Evolutionary conservation across 2,113 vertebrate species (phyloP), one percentile per base, ranked within the genome.

Genomic region (Xerus inauris): DNA sequence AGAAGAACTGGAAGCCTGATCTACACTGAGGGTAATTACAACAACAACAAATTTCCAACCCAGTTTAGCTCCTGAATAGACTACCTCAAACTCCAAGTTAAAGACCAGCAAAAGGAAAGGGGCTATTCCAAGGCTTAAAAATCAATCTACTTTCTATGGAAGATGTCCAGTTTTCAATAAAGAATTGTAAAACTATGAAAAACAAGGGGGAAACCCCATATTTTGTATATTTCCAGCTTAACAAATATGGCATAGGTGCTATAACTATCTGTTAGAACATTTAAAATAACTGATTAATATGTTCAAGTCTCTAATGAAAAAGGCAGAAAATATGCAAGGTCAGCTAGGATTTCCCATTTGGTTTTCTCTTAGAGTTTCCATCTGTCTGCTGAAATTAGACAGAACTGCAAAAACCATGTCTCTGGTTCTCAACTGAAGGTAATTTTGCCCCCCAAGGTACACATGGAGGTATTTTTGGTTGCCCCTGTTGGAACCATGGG

Each of bases 21-120:
- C 40, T 72, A 24, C 80, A 64, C 8, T 80, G 38, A 65, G 64
- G 62, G 65, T 16, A 64, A 51, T 59, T 35, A 59, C 2, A 84
- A 22, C 49, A 93, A 93, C 30, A 62, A 76, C 28, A 75, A 88
- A 84, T 38, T 49, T 69, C 69, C 83, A 95, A 89, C 12, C 49
- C 16, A 89, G 45, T 14, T 35, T 30, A 93, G 35, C 51, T 95
- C n/a, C 45, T 72, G 38, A 64, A 77, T 4, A 92, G 51, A 72
- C n/a, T n/a, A 84, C 59, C 9, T 62, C n/a, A 19, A 65, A 84
- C 2, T 76, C 49, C 3, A 14, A 87, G 38, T 77, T 71, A n/a
- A 49, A 49, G 10, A 51, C 8, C 26, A 82, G 30, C 24, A 45
- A 77, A n/a, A 38, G 45, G 62, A 77, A 92, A 93, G 71, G 51